Evolutionary conservation across 2,113 vertebrate genomes (phyloP), one percentile per base, ranked within the genome.

Genomic region (Chionomys nivalis): DNA sequence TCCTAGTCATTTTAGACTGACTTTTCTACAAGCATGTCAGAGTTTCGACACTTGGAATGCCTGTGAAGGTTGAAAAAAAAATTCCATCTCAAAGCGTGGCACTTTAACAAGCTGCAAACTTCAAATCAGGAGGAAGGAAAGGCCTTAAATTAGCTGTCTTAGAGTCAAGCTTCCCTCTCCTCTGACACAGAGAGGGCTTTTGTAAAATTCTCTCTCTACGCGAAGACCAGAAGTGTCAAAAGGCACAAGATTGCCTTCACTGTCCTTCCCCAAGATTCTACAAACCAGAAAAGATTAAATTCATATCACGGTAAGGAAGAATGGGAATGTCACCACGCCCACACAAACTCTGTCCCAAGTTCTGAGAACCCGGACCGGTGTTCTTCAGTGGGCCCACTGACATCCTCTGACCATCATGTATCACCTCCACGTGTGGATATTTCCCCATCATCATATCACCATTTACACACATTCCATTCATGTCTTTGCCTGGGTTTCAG

Each of bases 391-490:
- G n/a, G 44, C 3, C 63, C 47, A 70, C 0, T 68, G 47, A 93
- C 78, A 49, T 88, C 21, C 28, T 21, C 19, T 44, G 76, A n/a
- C 52, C 81, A 72, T 39, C 49, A 47, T 42, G 68, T 81, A 61
- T 13, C 17, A 58, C 14, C n/a, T 2, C 31, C 24, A 58, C 5
- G 42, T 31, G 0, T 13, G 24, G 42, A 39, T 49, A 89, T 42
- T 33, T 42, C 26, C 31, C 31, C 23, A 5, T 31, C 23, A 4
- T 55, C 23, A 16, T 19, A 75, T 19, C 10, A 17, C 14, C 28
- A 36, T 92, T 91, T 94, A 95, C 55, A 90, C 66, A 87, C 63
- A 75, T 79, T 78, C 28, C 31, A 11, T 82, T 96, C 49, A 36
- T 28, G 90, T 93, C 7, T 31, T 81, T n/a, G 81, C 33, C 42